Evolutionary conservation across 2,888 invertebrate species (phyloP).

Genomic region (Coleophora flavipennella): DNA sequence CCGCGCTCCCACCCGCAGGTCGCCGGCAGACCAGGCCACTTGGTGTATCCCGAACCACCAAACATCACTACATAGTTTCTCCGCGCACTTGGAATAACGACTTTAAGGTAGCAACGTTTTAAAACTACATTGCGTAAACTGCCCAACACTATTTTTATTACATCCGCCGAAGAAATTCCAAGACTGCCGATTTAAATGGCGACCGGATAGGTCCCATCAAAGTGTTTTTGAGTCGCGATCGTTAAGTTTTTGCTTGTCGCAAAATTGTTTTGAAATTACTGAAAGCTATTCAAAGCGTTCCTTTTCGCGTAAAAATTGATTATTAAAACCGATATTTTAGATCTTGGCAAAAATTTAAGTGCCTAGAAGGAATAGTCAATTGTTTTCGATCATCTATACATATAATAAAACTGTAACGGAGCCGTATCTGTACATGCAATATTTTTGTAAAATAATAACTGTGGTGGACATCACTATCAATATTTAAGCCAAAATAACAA

Average conservation of each 20-base stretch:
- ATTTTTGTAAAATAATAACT: too few relatives aligned
- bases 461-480: too few relatives aligned
- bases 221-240: slow-evolving; percentile 21
- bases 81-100: slow-evolving; percentile 28
- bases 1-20: slow-evolving; percentile 13
- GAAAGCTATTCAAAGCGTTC: background rate
- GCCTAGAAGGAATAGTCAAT: slow-evolving; percentile 26
- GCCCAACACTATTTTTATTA: slow-evolving; percentile 36
- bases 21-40: slow-evolving; percentile 34
- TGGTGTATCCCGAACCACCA: slow-evolving; percentile 14
- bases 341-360: background rate
- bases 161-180: slow-evolving; percentile 50
- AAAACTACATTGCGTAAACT: slow-evolving; percentile 23
- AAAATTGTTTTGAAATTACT: slow-evolving; percentile 3
- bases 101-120: slow-evolving; percentile 30
- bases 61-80: slow-evolving; percentile 36
- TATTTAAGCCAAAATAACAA: too few relatives aligned
- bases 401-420: too few relatives aligned
- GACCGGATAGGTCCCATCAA: slow-evolving; percentile 39
- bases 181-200: slow-evolving; percentile 49
- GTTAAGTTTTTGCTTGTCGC: slow-evolving; percentile 12
- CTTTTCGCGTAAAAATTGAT: too few relatives aligned
- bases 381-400: too few relatives aligned
- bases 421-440: too few relatives aligned
- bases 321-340: too few relatives aligned